Conservation (phyloP, 2,113 vertebrate genomes). For the Phoxinus phoxinus region DNA sequence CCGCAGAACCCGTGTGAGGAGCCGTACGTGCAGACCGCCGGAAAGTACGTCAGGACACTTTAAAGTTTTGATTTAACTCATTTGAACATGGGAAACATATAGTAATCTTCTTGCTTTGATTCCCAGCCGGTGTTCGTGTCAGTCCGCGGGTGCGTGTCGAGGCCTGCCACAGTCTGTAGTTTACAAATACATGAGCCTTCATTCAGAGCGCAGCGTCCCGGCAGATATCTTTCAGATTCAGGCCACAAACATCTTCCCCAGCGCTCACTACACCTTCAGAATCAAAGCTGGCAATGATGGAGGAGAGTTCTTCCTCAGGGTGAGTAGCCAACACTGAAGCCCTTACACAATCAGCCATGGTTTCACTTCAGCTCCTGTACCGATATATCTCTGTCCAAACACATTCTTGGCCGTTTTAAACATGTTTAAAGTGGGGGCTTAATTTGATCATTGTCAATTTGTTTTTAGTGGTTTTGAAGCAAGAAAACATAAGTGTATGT, state of each 20-base stretch:
- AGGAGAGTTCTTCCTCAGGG: slow-evolving; percentile 92
- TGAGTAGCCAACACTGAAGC: slow-evolving; percentile 69
- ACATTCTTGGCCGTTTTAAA: not conserved
- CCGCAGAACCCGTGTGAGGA: slow-evolving; percentile 92
- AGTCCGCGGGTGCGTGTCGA: slow-evolving; percentile 82
- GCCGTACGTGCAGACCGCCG: slow-evolving; percentile 86
- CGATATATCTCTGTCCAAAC: not conserved
- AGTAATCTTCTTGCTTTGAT: not conserved
- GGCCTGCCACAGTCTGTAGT: slow-evolving; percentile 88
- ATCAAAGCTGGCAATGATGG: slow-evolving; percentile 96
- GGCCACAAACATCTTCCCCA: slow-evolving; percentile 91
- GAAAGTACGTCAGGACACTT: slow-evolving; percentile 82
- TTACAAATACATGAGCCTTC: slow-evolving; percentile 98
- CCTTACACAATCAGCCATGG: too few relatives aligned
- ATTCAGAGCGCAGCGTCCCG: slow-evolving; percentile 88
- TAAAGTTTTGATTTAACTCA: not conserved
- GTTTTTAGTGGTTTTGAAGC: not conserved
- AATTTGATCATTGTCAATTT: too few relatives aligned
- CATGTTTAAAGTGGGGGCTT: not conserved
- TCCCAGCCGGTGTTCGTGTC: slow-evolving; percentile 89
- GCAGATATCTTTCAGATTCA: slow-evolving; percentile 98
- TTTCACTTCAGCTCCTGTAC: too few relatives aligned
- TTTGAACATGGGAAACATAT: not conserved
- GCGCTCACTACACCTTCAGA: slow-evolving; percentile 95
- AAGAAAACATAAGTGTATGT: not conserved